Base-by-base conservation (phyloP, 92 coral and sea anemone species). In the Heteractis magnifica region DNA sequence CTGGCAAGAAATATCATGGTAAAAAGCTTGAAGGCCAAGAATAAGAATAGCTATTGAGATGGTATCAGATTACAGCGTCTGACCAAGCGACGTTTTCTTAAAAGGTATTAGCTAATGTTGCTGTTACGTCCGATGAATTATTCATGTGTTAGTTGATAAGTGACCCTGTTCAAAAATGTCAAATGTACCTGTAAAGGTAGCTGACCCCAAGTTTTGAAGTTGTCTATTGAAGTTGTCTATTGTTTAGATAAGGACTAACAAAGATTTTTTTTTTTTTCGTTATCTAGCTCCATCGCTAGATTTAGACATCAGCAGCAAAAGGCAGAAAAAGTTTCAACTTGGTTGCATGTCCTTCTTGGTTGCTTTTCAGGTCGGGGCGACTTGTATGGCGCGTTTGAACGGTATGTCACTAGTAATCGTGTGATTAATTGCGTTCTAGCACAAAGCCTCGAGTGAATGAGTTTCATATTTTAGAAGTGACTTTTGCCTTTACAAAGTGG, bases 171-270 rank as follows among this genome's bases (percentile, higher is more conserved):
- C 15, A 56, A 13, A 56, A 34, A 62, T 21, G 71, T 60, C 64
- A 79, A 56, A 34, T 6, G 51, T 49, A 79, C 82, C 82, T 59
- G 82, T 56, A 18, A 79, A 58, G 72, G 20, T 62, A 62, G 72
- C 82, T 79, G 82, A 79, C 82, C 82, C 82, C 53, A 79, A 13
- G 64, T 79, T 79, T 18, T 7, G 79, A 74, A 13, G n/a, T n/a
- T n/a, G n/a, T n/a, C n/a, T n/a, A n/a, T n/a, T 2, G 1, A 74
- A 60, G 50, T 72, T 18, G 77, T 50, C 20, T 49, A 72, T 72
- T 72, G 50, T 72, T 72, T 72, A 1, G 18, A 26, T 50, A 72
- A 51, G 62, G 62, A 77, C 49, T 4, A 74, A 74, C 41, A 74
- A 18, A 20, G 4, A 13, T 20, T 50, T 50, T 18, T 9, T 34